Percentiles rank a stretch among this genome's conserved stretches.
Conservation (phyloP, 1,140 invertebrate genomes). For the Micrasema minimum region DNA sequence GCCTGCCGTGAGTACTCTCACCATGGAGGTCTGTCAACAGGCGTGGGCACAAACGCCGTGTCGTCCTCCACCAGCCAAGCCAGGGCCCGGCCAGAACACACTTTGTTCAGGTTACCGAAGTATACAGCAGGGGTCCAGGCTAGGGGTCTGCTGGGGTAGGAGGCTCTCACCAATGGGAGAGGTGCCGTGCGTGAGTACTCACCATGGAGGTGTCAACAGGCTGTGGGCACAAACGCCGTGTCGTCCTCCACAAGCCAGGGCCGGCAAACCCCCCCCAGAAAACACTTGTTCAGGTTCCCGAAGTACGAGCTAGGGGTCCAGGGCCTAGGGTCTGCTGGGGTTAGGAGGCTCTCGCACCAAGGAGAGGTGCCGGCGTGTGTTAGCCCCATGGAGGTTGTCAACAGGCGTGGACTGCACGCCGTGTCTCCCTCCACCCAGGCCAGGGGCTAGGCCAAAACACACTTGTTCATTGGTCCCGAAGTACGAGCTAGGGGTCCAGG, state of each 20-base stretch:
- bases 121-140: constrained; percentile 97
- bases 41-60: constrained; percentile 92
- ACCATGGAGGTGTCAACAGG: constrained; percentile 93
- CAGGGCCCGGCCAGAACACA: constrained; percentile 90
- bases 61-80: constrained; percentile 89
- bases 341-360: too few species aligned
- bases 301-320: constrained; percentile 99
- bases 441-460: too few species aligned
- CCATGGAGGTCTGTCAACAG: constrained; percentile 91
- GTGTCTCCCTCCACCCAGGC: too few species aligned
- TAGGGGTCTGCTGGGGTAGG: constrained; percentile 90
- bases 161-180: constrained; percentile 94
- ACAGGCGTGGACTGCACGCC: too few species aligned
- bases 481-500: constrained; percentile 95
- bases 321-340: too few species aligned
- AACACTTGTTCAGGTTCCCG: constrained; percentile 92
- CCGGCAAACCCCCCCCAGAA: constrained; percentile 90
- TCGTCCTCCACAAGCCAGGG: constrained; percentile 92
- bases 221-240: constrained; percentile 91
- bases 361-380: too few species aligned
- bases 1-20: too few species aligned
- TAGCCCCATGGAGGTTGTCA: too few species aligned
- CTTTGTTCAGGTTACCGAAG: constrained; percentile 95
- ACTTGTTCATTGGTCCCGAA: too few species aligned
- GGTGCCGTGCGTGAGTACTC: constrained; percentile 89